Evolutionary conservation across 2,888 invertebrate genomes (phyloP).

Genomic region (Ichneumoninae sp.): DNA sequence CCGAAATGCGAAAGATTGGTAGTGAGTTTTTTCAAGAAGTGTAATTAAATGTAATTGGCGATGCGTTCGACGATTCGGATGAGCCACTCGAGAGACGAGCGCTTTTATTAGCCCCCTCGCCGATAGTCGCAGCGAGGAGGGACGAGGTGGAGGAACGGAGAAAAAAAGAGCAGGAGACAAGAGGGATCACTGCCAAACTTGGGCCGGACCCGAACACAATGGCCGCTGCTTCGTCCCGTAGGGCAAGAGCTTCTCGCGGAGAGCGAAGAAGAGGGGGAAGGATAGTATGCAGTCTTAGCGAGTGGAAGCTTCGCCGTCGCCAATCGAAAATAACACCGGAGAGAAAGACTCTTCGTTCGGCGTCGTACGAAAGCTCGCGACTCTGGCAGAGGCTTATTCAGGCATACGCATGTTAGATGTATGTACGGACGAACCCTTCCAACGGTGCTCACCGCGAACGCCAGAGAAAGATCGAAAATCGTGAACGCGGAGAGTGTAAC

Average conservation of each 20-base stretch:
- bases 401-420: background rate
- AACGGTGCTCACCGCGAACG: slow-evolving; percentile 4
- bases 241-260: slow-evolving; percentile 13
- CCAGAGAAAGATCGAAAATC: slow-evolving; percentile 26
- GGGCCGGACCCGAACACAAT: slow-evolving; percentile 79
- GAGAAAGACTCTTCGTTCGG: slow-evolving; percentile 50
- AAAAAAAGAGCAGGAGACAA: slow-evolving; percentile 42
- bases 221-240: slow-evolving; percentile 72
- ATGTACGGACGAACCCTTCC: background rate
- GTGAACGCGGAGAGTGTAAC: slow-evolving; percentile 20
- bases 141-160: slow-evolving; percentile 23
- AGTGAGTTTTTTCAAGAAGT: background rate
- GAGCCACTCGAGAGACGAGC: background rate
- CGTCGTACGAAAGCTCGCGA: slow-evolving; percentile 41
- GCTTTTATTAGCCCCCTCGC: slow-evolving; percentile 55
- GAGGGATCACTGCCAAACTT: slow-evolving; percentile 79
- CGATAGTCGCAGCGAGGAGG: slow-evolving; percentile 33
- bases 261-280: slow-evolving; percentile 31
- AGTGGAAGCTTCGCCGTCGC: slow-evolving; percentile 36
- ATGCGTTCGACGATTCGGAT: background rate
- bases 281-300: slow-evolving; percentile 19
- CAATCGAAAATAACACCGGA: slow-evolving; percentile 68
- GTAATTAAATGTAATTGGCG: background rate
- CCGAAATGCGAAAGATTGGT: background rate
- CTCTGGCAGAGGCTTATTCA: background rate